A percentile compares a stretch with the other conserved stretches of the same genome.
These are phyloP conservation scores for Pantelozetes paolii DNA, from an alignment of 2,888 invertebrate species.

Conservation along the genomic window DNA sequence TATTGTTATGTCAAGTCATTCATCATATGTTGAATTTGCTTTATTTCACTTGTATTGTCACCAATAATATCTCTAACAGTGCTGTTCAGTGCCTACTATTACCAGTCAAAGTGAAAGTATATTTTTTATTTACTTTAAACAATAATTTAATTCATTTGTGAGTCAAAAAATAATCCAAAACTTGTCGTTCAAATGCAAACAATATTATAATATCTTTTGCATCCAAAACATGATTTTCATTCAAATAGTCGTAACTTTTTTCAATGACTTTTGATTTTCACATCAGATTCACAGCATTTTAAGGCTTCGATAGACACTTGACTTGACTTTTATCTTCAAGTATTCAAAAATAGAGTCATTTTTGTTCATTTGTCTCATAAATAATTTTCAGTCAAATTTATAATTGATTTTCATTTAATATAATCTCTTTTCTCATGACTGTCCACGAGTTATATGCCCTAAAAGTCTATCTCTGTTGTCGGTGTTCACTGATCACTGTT, in stretches of 20 bases:
- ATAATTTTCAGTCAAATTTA: neutral
- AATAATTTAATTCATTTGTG: neutral
- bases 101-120: constrained; percentile 10
- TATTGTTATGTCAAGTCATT: constrained; percentile 21
- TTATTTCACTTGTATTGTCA: neutral
- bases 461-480: neutral
- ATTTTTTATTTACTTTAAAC: constrained; percentile 29
- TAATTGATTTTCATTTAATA: neutral
- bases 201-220: neutral
- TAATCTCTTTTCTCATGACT: neutral
- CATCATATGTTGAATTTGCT: constrained; percentile 19
- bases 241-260: neutral
- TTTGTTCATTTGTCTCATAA: neutral
- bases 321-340: too few relatives aligned
- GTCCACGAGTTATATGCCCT: neutral
- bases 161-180: neutral
- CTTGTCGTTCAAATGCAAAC: constrained; percentile 19
- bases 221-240: neutral
- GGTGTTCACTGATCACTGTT: neutral
- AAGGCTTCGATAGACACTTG: too few relatives aligned
- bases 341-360: neutral
- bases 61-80: neutral
- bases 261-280: neutral
- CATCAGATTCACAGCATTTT: neutral
- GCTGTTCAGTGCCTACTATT: too few relatives aligned